Percentiles rank a stretch among this genome's conserved stretches.
These are phyloP conservation scores for Lydus trimaculatus DNA, from an alignment of 2,888 invertebrate species.

Conservation along the genomic window DNA sequence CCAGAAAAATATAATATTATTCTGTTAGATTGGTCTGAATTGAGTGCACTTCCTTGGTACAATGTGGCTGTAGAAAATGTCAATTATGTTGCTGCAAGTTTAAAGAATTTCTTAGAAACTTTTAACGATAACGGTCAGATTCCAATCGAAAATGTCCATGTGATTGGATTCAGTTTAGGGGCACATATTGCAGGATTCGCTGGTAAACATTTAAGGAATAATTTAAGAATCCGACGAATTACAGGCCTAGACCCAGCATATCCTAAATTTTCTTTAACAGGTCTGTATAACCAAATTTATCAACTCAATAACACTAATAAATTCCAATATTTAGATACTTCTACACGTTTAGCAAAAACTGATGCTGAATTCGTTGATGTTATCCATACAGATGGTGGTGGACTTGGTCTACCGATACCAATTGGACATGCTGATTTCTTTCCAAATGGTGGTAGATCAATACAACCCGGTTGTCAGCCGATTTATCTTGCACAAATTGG, in stretches of 20 bases:
- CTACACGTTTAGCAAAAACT: conserved; percentile 59
- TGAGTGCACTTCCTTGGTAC: conserved; percentile 82
- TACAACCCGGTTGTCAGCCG: conserved; percentile 57
- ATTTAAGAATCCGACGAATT: conserved; percentile 51
- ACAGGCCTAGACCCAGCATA: conserved; percentile 77
- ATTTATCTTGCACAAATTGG: conserved; percentile 44
- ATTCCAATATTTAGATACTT: conserved; percentile 39
- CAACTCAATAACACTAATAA: too few relatives aligned
- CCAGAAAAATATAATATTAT: conserved; percentile 76
- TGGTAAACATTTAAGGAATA: conserved; percentile 69
- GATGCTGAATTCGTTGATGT: conserved; percentile 70
- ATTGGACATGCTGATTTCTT: conserved; percentile 68
- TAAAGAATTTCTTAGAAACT: conserved; percentile 73
- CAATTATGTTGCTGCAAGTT: conserved; percentile 68
- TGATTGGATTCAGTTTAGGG: conserved; percentile 75
- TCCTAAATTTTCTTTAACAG: conserved; percentile 75
- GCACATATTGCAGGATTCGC: conserved; percentile 81
- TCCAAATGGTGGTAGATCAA: conserved; percentile 64
- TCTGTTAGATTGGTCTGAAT: conserved; percentile 78
- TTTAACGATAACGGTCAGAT: conserved; percentile 67
- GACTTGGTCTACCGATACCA: conserved; percentile 65
- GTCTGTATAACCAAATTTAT: conserved; percentile 49
- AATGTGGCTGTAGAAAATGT: conserved; percentile 76
- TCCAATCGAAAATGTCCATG: conserved; percentile 65
- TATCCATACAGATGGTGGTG: conserved; percentile 68